Evolutionary conservation across 2,888 invertebrate genomes (phyloP), one percentile per base, ranked within the genome.

Genomic region (Chloromyia formosa): DNA sequence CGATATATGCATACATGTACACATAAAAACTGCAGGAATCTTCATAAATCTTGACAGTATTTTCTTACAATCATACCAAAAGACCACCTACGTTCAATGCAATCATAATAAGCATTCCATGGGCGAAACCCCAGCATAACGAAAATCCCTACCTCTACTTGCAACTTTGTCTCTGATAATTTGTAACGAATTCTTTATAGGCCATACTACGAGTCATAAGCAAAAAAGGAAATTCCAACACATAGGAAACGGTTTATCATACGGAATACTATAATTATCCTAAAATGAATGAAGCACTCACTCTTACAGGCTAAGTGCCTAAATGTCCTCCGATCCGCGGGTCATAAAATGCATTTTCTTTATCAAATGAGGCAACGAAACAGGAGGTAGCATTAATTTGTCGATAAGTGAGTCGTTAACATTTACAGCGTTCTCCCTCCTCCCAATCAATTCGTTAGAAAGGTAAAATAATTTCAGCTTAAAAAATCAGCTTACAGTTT

Each of bases 331-430:
- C 27, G 27, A 7, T 4, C 7, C 27, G 27, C 27, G 27, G 27
- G 22, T 49, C 66, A 18, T 66, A 49, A 66, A 66, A 45, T 45
- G 45, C 66, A 66, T 49, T 66, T 66, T 49, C 66, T 66, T 69
- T 56, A 69, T 54, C 69, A 56, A 69, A 69, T 56, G 54, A 53
- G 53, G 53, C 58, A 71, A 56, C 71, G 14, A 71, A 35, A 56
- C 71, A 56, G 71, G 71, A 71, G 71, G 71, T 71, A 71, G 71
- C 58, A 71, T 56, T 71, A 56, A 71, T 71, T 71, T 71, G 71
- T 71, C 53, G 71, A 71, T 71, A 71, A 71, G 71, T 71, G 56
- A 71, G 71, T 71, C 71, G 71, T 71, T 71, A 71, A 71, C 56
- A 71, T 58, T 71, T 71, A 71, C 71, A 58, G 22, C 58, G 40